These are phyloP conservation scores for Rachycentron canadum DNA, from an alignment of 2,797 vertebrate species.

Conservation along the genomic window DNA sequence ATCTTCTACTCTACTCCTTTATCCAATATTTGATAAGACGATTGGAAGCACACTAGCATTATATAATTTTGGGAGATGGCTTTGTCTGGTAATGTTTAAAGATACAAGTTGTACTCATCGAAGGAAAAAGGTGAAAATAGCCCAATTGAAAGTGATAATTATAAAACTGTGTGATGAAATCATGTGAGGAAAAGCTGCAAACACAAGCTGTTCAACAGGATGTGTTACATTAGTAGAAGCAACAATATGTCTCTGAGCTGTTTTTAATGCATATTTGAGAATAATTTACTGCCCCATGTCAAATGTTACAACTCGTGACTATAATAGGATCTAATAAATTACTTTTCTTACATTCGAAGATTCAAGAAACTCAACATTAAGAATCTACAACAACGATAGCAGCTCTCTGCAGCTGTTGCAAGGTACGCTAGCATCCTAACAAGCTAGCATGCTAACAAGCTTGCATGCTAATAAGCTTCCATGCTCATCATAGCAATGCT, in stretches of 20 bases:
- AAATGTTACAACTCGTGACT: neutral
- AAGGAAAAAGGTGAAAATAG: neutral
- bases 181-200: conserved; percentile 6
- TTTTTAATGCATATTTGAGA: conserved; percentile 1
- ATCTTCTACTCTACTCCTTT: too few relatives aligned
- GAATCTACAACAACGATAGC: neutral
- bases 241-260: conserved; percentile 2
- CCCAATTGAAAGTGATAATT: conserved; percentile 30
- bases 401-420: neutral
- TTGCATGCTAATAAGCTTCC: neutral
- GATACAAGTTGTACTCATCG: conserved; percentile 5
- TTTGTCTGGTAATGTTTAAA: conserved; percentile 4
- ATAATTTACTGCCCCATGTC: neutral
- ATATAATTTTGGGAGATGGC: neutral
- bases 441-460: neutral
- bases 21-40: conserved; percentile 11
- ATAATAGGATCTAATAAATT: neutral
- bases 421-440: neutral
- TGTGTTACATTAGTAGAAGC: neutral
- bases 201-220: conserved; percentile 4
- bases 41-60: neutral
- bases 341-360: neutral
- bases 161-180: conserved; percentile 14
- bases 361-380: neutral
- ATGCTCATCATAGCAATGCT: too few relatives aligned